Evolutionary conservation across 2,797 vertebrate species (phyloP).

Genomic region (Mastacembelus armatus): DNA sequence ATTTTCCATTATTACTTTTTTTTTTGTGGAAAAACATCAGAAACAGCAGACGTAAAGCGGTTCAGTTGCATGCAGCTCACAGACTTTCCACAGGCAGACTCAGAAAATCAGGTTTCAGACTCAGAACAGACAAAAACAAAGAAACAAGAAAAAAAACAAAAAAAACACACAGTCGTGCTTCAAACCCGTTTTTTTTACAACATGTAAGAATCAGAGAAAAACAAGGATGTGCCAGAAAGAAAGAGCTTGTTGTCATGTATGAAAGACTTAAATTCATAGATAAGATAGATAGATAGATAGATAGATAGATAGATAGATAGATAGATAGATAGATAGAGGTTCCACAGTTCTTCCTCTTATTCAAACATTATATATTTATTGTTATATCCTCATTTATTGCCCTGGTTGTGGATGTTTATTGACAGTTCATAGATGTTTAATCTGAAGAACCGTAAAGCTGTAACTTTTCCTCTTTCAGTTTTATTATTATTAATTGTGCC

Average conservation of each 20-base stretch:
- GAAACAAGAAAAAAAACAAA: constrained; percentile 9
- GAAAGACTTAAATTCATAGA: too few species aligned
- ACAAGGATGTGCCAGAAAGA: constrained; percentile 5
- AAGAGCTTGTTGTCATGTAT: too few species aligned
- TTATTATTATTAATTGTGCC: constrained; percentile 21
- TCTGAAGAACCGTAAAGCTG: constrained; percentile 11
- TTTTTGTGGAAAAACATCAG: constrained; percentile 16
- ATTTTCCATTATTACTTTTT: background rate
- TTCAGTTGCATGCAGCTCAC: constrained; percentile 54
- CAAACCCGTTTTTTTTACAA: constrained; percentile 15
- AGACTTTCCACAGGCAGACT: constrained; percentile 44
- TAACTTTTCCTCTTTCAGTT: background rate
- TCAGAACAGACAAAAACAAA: constrained; percentile 17
- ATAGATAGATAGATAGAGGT: constrained; percentile 1
- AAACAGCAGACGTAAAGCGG: constrained; percentile 29
- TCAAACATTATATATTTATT: constrained; percentile 42
- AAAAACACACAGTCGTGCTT: constrained; percentile 21
- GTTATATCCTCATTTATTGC: constrained; percentile 59
- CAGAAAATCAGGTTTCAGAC: constrained; percentile 32
- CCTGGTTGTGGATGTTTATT: constrained; percentile 40
- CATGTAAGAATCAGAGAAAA: constrained; percentile 11
- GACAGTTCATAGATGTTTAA: constrained; percentile 12
- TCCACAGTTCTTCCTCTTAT: constrained; percentile 31
- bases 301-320: constrained; percentile 1
- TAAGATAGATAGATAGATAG: constrained; percentile 1